Evolutionary conservation across 2,888 invertebrate species (phyloP).

Genomic region (Sicus ferrugineus): DNA sequence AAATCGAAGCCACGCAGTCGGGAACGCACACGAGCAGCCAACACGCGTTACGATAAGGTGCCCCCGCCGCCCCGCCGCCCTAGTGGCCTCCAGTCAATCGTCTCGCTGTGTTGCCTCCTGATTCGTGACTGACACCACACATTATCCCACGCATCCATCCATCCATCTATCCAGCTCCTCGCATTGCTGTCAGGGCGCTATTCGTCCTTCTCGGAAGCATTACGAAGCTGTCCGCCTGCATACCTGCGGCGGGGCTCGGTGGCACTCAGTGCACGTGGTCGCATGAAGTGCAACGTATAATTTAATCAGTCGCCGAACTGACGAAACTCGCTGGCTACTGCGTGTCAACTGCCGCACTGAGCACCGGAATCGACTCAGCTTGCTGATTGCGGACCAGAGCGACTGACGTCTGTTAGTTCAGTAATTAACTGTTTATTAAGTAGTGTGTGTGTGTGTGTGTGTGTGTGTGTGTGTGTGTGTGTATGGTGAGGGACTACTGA

Average conservation of each 20-base stretch:
- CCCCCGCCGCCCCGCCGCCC: not conserved
- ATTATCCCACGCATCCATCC: not conserved
- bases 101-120: not conserved
- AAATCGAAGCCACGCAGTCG: not conserved
- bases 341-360: no score
- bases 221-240: no score
- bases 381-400: not conserved
- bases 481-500: not conserved
- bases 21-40: not conserved
- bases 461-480: not conserved
- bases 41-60: no score
- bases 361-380: not conserved
- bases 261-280: not conserved
- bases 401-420: slow-evolving; percentile 9
- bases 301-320: not conserved
- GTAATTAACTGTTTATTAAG: slow-evolving; percentile 24
- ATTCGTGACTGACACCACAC: not conserved
- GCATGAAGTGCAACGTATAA: not conserved
- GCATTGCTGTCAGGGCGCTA: no score
- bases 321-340: no score
- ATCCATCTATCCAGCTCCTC: not conserved
- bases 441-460: slow-evolving; percentile 1
- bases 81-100: not conserved
- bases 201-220: no score
- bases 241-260: no score